phyloP scores from a whole-genome alignment of 2,113 vertebrate species.

The Xenotilapia longispinis region DNA sequence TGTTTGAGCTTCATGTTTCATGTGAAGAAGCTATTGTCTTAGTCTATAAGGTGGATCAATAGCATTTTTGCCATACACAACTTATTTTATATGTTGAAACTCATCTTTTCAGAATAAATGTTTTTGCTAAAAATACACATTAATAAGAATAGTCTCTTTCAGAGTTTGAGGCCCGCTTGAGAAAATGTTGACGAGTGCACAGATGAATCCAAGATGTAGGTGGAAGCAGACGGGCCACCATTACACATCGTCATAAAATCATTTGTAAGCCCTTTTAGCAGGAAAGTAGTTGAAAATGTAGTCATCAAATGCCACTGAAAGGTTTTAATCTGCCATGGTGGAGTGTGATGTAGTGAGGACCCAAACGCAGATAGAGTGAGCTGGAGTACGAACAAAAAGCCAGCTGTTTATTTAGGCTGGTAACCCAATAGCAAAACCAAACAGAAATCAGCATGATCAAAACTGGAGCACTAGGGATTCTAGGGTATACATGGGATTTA shows the following conservation, averaged over 20 bases:
- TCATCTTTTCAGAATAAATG: constrained; percentile 42
- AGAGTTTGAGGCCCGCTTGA: neutral
- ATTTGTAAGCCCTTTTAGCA: neutral
- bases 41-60: neutral
- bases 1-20: neutral
- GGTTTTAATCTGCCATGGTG: neutral
- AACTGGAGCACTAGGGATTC: neutral
- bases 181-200: neutral
- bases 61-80: neutral
- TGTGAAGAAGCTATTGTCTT: neutral
- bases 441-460: neutral
- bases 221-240: neutral
- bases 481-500: neutral
- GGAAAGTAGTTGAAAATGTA: neutral
- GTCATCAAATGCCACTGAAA: neutral
- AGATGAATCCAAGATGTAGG: neutral
- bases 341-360: neutral
- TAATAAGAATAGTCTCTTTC: neutral
- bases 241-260: neutral
- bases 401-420: neutral
- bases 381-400: neutral
- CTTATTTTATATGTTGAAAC: constrained; percentile 24
- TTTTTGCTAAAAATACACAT: neutral
- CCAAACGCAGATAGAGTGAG: neutral
- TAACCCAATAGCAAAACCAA: neutral